A percentile compares a stretch with the other conserved stretches of the same genome.
Evolutionary conservation across 1,140 invertebrate species (phyloP).

Genomic region (fruit fly (Drosophila melanogaster)): DNA sequence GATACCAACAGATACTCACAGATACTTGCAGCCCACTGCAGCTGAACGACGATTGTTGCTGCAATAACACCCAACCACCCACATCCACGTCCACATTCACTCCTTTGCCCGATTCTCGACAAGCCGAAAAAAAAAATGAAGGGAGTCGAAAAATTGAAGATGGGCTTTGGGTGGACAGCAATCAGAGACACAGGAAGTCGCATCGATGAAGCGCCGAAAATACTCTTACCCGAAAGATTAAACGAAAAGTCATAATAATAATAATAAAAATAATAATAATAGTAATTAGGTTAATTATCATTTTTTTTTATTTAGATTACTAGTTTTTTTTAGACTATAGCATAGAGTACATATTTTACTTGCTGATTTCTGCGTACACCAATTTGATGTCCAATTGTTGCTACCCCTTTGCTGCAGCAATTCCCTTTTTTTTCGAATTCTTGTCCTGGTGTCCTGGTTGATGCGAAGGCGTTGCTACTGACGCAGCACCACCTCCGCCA

Average conservation of each 20-base stretch:
- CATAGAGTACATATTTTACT: no score
- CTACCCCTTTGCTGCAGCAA: slow-evolving; percentile 4
- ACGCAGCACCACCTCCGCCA: slow-evolving; percentile 9
- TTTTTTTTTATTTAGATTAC: background rate
- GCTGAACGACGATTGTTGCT: slow-evolving; percentile 49
- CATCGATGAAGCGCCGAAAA: background rate
- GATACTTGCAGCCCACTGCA: slow-evolving; percentile 57
- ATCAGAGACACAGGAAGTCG: slow-evolving; percentile 13
- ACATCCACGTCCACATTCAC: background rate
- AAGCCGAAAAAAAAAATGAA: slow-evolving; percentile 34
- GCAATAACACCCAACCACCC: slow-evolving; percentile 5
- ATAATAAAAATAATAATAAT: no score
- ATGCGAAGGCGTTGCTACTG: slow-evolving; percentile 34
- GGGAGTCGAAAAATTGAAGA: background rate
- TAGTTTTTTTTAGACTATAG: no score
- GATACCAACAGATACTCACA: slow-evolving; percentile 25
- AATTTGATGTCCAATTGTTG: background rate
- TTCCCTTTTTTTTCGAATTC: slow-evolving; percentile 9
- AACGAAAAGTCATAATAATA: background rate
- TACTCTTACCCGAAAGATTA: background rate
- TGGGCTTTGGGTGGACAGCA: slow-evolving; percentile 17
- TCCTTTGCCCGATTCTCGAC: slow-evolving; percentile 10
- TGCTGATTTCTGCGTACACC: no score
- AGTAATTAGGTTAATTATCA: no score
- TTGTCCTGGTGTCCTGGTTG: slow-evolving; percentile 31